phyloP scores from a whole-genome alignment of 2,888 invertebrate genomes.

The Furcula furcula region DNA sequence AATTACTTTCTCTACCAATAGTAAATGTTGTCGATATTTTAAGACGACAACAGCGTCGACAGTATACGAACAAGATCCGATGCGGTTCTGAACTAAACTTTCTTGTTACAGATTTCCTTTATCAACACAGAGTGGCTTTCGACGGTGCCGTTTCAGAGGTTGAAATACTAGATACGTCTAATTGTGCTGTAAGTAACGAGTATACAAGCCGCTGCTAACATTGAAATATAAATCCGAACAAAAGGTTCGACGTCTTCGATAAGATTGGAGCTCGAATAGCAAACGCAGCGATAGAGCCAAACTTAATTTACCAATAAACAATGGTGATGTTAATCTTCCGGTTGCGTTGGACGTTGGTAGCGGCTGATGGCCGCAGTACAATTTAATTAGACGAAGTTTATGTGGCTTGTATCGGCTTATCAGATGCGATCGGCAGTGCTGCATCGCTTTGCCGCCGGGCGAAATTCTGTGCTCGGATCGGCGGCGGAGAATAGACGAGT shows the following conservation, averaged over 20 bases:
- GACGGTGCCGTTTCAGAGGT: conserved; percentile 89
- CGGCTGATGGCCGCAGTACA: conserved; percentile 64
- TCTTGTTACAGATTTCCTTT: conserved; percentile 88
- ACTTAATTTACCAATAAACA: conserved; percentile 74
- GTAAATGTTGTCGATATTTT: conserved; percentile 21
- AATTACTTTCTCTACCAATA: conserved; percentile 22
- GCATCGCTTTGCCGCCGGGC: conserved; percentile 41
- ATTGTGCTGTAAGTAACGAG: conserved; percentile 86
- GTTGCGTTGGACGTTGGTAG: conserved; percentile 43
- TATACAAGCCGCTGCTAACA: conserved; percentile 21
- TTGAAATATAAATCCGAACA: conserved; percentile 32
- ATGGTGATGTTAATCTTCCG: conserved; percentile 72
- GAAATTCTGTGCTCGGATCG: conserved; percentile 44
- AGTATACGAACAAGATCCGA: conserved; percentile 21
- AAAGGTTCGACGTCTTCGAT: conserved; percentile 23
- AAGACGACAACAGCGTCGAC: conserved; percentile 20
- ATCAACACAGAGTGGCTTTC: conserved; percentile 89
- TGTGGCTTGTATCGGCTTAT: conserved; percentile 62
- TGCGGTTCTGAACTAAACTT: conserved; percentile 23
- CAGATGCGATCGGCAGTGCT: conserved; percentile 53
- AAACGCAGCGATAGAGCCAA: conserved; percentile 60
- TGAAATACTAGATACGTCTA: conserved; percentile 90
- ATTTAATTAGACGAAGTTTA: conserved; percentile 77
- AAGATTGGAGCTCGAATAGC: conserved; percentile 28
- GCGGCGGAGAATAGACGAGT: conserved; percentile 38